Percentiles rank a stretch among this genome's conserved stretches.
Conservation (phyloP, 2,888 invertebrate genomes). For the Agonum fuliginosum region DNA sequence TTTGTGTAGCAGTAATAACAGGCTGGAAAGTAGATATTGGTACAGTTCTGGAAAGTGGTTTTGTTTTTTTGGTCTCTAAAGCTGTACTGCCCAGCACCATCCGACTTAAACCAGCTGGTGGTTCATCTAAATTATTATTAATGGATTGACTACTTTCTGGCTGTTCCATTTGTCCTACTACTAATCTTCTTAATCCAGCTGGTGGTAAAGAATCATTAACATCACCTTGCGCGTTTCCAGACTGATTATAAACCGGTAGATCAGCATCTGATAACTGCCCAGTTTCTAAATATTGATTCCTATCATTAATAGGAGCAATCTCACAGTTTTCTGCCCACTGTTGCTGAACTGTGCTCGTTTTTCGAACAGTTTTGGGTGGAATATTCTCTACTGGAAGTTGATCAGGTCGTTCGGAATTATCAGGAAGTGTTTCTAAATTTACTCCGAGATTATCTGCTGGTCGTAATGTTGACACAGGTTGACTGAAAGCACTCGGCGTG, state of each 20-base stretch:
- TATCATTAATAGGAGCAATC: slow-evolving; percentile 80
- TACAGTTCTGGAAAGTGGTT: slow-evolving; percentile 63
- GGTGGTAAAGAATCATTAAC: slow-evolving; percentile 75
- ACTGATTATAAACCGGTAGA: slow-evolving; percentile 62
- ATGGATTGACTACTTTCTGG: slow-evolving; percentile 65
- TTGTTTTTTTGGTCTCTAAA: slow-evolving; percentile 72
- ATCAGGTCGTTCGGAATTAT: slow-evolving; percentile 81
- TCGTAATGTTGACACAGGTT: slow-evolving; percentile 71
- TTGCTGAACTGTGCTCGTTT: slow-evolving; percentile 62
- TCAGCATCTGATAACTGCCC: slow-evolving; percentile 81
- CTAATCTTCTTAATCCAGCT: slow-evolving; percentile 79
- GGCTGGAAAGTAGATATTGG: slow-evolving; percentile 61
- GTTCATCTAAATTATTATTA: slow-evolving; percentile 74
- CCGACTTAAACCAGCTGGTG: slow-evolving; percentile 80
- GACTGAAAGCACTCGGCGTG: slow-evolving; percentile 70
- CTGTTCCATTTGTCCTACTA: slow-evolving; percentile 79
- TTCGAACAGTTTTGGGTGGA: slow-evolving; percentile 59
- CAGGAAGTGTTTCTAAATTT: slow-evolving; percentile 80
- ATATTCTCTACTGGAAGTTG: slow-evolving; percentile 66
- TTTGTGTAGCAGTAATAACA: too few species aligned
- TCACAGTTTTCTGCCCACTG: slow-evolving; percentile 77
- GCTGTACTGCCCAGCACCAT: slow-evolving; percentile 81
- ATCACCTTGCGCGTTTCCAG: slow-evolving; percentile 59
- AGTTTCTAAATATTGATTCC: slow-evolving; percentile 86
- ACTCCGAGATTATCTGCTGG: slow-evolving; percentile 74